These are phyloP conservation scores for Caenorhabditis wallacei DNA, from an alignment of 2,888 invertebrate genomes.

Conservation along the genomic window DNA sequence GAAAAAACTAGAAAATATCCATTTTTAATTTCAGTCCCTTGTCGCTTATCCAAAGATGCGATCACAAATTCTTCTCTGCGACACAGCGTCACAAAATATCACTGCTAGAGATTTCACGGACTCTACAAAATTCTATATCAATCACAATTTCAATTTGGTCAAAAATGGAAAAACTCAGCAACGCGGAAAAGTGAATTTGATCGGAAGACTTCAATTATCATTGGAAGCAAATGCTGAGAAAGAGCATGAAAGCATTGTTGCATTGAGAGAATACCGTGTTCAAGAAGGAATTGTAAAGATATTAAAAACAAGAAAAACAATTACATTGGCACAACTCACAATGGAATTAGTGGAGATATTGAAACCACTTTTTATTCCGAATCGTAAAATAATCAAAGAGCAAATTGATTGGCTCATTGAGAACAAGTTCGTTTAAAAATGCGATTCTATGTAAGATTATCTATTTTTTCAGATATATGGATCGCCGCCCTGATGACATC, in stretches of 20 bases:
- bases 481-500: slow-evolving; percentile 75
- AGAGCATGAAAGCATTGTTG: slow-evolving; percentile 98
- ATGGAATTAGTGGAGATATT: slow-evolving; percentile 97
- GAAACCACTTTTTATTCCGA: slow-evolving; percentile 99
- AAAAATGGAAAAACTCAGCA: slow-evolving; percentile 94
- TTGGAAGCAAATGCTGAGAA: slow-evolving; percentile 84
- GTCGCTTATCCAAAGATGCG: slow-evolving; percentile 97
- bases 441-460: neutral
- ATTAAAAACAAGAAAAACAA: slow-evolving; percentile 96
- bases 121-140: slow-evolving; percentile 92
- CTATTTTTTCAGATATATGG: slow-evolving; percentile 71
- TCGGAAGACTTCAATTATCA: slow-evolving; percentile 91
- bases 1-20: neutral
- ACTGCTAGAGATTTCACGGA: slow-evolving; percentile 95
- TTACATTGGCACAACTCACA: slow-evolving; percentile 95
- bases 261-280: slow-evolving; percentile 93
- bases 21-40: slow-evolving; percentile 88
- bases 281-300: slow-evolving; percentile 99
- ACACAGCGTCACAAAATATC: slow-evolving; percentile 85
- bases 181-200: slow-evolving; percentile 95
- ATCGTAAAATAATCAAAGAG: slow-evolving; percentile 99
- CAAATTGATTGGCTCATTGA: slow-evolving; percentile 99
- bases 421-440: slow-evolving; percentile 85
- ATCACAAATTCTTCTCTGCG: slow-evolving; percentile 92
- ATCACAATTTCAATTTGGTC: slow-evolving; percentile 91